Conservation (phyloP, 2,888 invertebrate genomes). For the Hypomecis atomaria region DNA sequence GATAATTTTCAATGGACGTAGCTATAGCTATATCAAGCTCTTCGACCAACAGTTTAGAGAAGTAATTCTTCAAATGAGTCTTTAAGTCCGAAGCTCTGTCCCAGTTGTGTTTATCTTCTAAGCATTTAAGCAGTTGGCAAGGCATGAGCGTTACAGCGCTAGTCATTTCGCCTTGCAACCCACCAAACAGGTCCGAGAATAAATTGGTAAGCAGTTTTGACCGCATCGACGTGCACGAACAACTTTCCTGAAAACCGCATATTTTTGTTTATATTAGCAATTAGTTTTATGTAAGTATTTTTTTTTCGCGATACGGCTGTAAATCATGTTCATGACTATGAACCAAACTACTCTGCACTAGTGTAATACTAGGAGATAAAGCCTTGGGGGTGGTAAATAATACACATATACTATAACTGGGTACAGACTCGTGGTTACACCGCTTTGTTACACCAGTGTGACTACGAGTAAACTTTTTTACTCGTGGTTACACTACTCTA, state of each 20-base stretch:
- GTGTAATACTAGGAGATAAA: too few species aligned
- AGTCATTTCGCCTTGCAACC: slow-evolving; percentile 66
- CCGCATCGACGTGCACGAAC: slow-evolving; percentile 73
- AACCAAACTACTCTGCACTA: too few species aligned
- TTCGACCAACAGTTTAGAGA: slow-evolving; percentile 63
- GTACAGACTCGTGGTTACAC: too few species aligned
- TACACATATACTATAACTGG: too few species aligned
- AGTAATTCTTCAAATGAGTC: slow-evolving; percentile 64
- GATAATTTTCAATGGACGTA: slow-evolving; percentile 74
- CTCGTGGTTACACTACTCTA: too few species aligned
- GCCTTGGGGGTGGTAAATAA: too few species aligned
- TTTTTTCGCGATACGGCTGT: too few species aligned
- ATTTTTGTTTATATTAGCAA: too few species aligned
- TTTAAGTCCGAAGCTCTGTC: slow-evolving; percentile 65
- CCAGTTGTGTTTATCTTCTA: slow-evolving; percentile 77
- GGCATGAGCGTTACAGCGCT: slow-evolving; percentile 63
- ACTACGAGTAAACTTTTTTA: too few species aligned
- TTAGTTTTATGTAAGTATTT: too few species aligned
- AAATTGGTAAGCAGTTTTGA: slow-evolving; percentile 65
- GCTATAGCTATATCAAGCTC: slow-evolving; percentile 78
- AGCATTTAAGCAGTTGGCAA: slow-evolving; percentile 73
- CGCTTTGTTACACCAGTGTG: too few species aligned
- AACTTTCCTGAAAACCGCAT: slow-evolving; percentile 59
- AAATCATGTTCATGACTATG: too few species aligned
- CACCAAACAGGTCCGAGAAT: slow-evolving; percentile 67